Conservation (phyloP, 2,888 invertebrate genomes). For the Mamestra brassicae region DNA sequence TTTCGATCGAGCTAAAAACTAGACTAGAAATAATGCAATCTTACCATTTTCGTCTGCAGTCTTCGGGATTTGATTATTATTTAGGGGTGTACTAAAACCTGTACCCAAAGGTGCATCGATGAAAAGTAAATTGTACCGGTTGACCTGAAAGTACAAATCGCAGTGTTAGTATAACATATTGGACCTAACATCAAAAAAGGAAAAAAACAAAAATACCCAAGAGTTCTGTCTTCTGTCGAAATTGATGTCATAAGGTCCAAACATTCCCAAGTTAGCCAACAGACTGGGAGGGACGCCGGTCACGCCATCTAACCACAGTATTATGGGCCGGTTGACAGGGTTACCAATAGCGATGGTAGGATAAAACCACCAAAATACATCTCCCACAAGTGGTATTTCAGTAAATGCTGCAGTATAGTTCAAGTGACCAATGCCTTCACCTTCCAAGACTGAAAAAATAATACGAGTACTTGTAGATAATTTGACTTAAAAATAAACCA, state of each 20-base stretch:
- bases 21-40: background rate
- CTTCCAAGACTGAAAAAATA: constrained; percentile 75
- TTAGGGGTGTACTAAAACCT: constrained; percentile 95
- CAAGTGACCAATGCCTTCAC: constrained; percentile 89
- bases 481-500: background rate
- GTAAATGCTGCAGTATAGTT: constrained; percentile 94
- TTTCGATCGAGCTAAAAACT: background rate
- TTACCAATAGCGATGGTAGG: constrained; percentile 90
- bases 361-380: constrained; percentile 97
- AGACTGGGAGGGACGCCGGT: constrained; percentile 95
- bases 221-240: constrained; percentile 92
- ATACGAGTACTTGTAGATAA: background rate
- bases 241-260: constrained; percentile 94
- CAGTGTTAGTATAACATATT: background rate
- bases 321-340: constrained; percentile 91
- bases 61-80: constrained; percentile 78
- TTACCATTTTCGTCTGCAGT: constrained; percentile 58
- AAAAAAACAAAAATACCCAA: constrained; percentile 91
- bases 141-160: constrained; percentile 86
- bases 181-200: background rate
- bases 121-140: constrained; percentile 95
- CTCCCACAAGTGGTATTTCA: constrained; percentile 92
- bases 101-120: constrained; percentile 97
- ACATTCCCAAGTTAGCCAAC: constrained; percentile 96
- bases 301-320: constrained; percentile 97